Evolutionary conservation across 2,113 vertebrate genomes (phyloP).

Genomic region (Saguinus midas): DNA sequence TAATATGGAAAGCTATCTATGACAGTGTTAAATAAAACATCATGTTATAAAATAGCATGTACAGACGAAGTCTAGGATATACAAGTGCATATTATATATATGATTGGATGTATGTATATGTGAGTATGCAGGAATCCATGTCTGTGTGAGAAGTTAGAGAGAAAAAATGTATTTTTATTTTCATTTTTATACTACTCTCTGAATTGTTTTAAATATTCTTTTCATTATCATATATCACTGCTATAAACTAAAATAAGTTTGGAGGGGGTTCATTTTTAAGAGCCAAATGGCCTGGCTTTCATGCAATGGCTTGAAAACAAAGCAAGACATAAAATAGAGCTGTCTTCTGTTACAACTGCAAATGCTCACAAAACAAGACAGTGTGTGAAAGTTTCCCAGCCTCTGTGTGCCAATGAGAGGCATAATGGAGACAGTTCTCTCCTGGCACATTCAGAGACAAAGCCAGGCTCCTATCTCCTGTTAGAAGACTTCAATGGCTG

Average conservation of each 20-base stretch:
- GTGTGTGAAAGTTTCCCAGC: conserved; percentile 68
- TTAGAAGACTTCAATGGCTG: neutral
- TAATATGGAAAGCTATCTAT: neutral
- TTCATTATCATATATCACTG: neutral
- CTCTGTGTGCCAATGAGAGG: conserved; percentile 64
- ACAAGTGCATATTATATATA: neutral
- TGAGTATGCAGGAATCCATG: neutral
- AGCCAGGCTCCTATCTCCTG: conserved; percentile 18
- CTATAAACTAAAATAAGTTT: conserved; percentile 6
- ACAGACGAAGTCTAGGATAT: neutral
- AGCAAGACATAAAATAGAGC: conserved; percentile 72
- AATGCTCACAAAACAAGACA: conserved; percentile 74
- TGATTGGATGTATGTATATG: neutral
- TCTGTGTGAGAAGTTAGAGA: neutral
- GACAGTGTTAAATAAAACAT: neutral
- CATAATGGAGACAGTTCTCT: conserved; percentile 79
- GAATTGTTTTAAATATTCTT: conserved; percentile 20
- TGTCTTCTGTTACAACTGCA: conserved; percentile 53
- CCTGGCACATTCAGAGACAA: conserved; percentile 78
- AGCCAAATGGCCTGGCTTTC: conserved; percentile 6
- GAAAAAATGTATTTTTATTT: conserved; percentile 29
- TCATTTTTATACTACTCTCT: conserved; percentile 18
- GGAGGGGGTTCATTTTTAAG: neutral
- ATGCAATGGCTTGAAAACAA: conserved; percentile 71
- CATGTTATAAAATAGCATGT: neutral